Evolutionary conservation across 2,113 vertebrate species (phyloP).

Genomic region (Thermophis baileyi): DNA sequence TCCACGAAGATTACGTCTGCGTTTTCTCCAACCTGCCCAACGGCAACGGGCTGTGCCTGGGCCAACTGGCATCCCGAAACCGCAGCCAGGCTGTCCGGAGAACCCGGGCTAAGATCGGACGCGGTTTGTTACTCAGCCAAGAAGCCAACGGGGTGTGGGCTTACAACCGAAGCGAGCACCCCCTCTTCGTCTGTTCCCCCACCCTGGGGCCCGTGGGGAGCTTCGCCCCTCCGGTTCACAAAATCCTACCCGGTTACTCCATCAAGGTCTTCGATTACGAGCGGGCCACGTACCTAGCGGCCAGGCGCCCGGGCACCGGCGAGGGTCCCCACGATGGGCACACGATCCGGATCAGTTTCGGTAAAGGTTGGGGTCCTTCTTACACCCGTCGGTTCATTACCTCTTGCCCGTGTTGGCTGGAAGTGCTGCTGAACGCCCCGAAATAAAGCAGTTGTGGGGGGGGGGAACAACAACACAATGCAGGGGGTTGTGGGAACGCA

Average conservation of each 20-base stretch:
- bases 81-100: slow-evolving; percentile 41
- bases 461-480: not conserved
- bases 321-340: slow-evolving; percentile 59
- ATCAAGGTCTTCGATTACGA: slow-evolving; percentile 60
- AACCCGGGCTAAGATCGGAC: slow-evolving; percentile 50
- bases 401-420: slow-evolving; percentile 69
- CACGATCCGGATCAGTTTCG: slow-evolving; percentile 65
- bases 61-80: slow-evolving; percentile 21
- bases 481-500: not conserved
- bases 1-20: slow-evolving; percentile 47
- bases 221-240: slow-evolving; percentile 28
- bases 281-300: rapidly evolving
- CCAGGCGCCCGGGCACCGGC: not conserved
- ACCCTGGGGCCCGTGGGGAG: slow-evolving; percentile 20
- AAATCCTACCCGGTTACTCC: slow-evolving; percentile 60
- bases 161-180: slow-evolving; percentile 63
- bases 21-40: slow-evolving; percentile 56
- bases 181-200: slow-evolving; percentile 60
- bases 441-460: not conserved
- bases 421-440: slow-evolving; percentile 50
- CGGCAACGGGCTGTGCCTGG: slow-evolving; percentile 64
- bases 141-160: slow-evolving; percentile 48
- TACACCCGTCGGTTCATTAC: slow-evolving; percentile 67
- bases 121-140: slow-evolving; percentile 60
- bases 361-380: slow-evolving; percentile 67